Evolutionary conservation across 1,140 invertebrate species (phyloP).

Genomic region (Psix sp.): DNA sequence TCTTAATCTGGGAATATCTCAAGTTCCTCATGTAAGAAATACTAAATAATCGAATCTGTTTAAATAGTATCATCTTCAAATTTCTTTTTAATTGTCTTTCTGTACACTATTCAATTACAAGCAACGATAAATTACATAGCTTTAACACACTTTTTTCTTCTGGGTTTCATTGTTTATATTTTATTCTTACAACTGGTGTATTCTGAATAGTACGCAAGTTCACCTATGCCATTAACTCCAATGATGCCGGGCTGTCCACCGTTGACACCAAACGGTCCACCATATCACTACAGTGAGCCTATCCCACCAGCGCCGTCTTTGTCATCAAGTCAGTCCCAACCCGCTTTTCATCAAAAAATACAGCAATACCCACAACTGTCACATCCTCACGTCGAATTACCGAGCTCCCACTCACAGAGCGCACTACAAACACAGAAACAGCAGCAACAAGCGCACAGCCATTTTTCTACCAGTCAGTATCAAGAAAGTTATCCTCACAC

Average conservation of each 20-base stretch:
- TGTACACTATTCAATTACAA: too few species aligned
- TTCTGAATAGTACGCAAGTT: conserved; percentile 66
- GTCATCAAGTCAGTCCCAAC: conserved; percentile 79
- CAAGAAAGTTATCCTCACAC: conserved; percentile 76
- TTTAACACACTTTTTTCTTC: too few species aligned
- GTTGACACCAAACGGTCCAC: conserved; percentile 74
- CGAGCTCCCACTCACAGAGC: conserved; percentile 66
- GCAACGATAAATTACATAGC: too few species aligned
- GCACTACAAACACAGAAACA: conserved; percentile 65
- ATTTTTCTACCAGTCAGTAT: conserved; percentile 73
- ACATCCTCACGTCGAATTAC: conserved; percentile 63
- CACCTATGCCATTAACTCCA: conserved; percentile 74
- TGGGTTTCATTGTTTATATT: too few species aligned
- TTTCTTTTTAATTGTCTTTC: neutral
- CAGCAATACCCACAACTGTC: conserved; percentile 71
- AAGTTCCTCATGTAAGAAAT: conserved; percentile 67
- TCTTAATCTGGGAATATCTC: conserved; percentile 71
- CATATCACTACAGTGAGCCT: conserved; percentile 75
- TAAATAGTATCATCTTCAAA: neutral
- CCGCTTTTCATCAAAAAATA: conserved; percentile 72
- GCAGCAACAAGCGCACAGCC: conserved; percentile 71
- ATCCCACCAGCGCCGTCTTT: conserved; percentile 75
- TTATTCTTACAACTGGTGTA: too few species aligned
- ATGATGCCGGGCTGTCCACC: conserved; percentile 75
- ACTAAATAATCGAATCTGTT: neutral